Evolutionary conservation across 2,888 invertebrate genomes (phyloP), one percentile per base, ranked within the genome.

Genomic region (Drosophila borborema): DNA sequence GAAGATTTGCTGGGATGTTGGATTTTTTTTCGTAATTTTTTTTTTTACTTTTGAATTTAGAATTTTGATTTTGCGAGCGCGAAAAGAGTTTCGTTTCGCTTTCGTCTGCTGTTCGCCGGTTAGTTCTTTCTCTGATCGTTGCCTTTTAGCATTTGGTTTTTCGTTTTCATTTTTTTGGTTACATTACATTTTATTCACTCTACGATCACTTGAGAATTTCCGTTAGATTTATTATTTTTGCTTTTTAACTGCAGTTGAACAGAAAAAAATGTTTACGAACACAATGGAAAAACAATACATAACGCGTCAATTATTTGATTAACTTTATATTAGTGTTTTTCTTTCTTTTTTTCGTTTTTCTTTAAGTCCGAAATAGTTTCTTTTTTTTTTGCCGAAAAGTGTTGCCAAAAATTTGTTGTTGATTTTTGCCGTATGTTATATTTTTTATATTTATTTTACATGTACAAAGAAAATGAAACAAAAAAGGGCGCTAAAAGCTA

Each of bases 401-500:
- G 63, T 77, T 81, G 79, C 77, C 77, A 80, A 81, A 81, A 81
- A 48, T 66, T 75, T 70, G 43, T 48, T 65, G 48, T 68, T 43
- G 64, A 66, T 79, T 80, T 71, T 77, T 64, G 51, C 65, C 60
- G 79, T 78, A 46, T 71, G 43, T 69, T 65, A 43, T 69, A 51
- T 80, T 65, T 48, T 67, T 69, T 58, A 51, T 71, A n/a, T 63
- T 41, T 71, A 28, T 76, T 67, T 82, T 81, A 79, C 66, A 67
- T 67, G 48, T 72, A 71, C 66, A 77, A 78, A 82, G 78, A 88
- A 91, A 89, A 89, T 85, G 58, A 90, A 90, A 82, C 74, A 91
- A 91, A 91, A 92, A 90, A 92, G 89, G 89, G 89, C 91, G 92
- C 92, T 91, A 91, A 90, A 90, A 91, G 91, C 86, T 87, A 90